phyloP scores from a whole-genome alignment of 2,888 invertebrate species.

The Pegoplata infirma region DNA sequence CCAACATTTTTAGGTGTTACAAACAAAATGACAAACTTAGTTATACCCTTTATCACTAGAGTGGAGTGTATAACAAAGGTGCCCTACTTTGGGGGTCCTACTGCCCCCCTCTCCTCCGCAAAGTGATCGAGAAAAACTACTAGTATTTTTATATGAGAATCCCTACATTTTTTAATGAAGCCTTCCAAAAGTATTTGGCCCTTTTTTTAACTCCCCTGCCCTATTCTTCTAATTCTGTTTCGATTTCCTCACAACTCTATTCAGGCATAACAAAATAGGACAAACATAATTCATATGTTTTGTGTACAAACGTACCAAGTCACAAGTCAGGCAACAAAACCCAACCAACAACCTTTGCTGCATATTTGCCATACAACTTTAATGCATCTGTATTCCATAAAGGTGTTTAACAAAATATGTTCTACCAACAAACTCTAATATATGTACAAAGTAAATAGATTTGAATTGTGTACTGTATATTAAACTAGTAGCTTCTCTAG shows the following conservation, averaged over 20 bases:
- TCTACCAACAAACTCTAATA: constrained; percentile 8
- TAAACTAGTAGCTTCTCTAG: constrained; percentile 10
- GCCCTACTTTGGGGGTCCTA: too few species aligned
- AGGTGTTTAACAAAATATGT: constrained; percentile 45
- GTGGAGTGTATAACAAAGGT: too few species aligned
- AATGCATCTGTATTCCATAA: constrained; percentile 18
- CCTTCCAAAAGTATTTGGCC: neutral
- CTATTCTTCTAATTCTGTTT: neutral
- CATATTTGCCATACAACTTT: constrained; percentile 23
- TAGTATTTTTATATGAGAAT: too few species aligned
- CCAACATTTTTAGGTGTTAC: too few species aligned
- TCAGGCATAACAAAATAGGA: constrained; percentile 40
- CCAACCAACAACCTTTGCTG: constrained; percentile 6
- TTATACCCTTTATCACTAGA: too few species aligned
- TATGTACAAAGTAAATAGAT: constrained; percentile 42
- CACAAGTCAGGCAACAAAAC: constrained; percentile 11
- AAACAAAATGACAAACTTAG: too few species aligned
- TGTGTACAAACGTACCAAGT: constrained; percentile 19
- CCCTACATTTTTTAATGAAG: neutral
- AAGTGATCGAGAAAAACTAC: too few species aligned
- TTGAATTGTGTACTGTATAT: constrained; percentile 60
- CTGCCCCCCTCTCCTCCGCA: too few species aligned
- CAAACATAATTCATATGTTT: constrained; percentile 55
- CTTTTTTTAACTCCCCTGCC: neutral
- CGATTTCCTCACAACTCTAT: neutral